Conservation (phyloP, 2,113 vertebrate species). For the Daphoenositta chrysoptera region DNA sequence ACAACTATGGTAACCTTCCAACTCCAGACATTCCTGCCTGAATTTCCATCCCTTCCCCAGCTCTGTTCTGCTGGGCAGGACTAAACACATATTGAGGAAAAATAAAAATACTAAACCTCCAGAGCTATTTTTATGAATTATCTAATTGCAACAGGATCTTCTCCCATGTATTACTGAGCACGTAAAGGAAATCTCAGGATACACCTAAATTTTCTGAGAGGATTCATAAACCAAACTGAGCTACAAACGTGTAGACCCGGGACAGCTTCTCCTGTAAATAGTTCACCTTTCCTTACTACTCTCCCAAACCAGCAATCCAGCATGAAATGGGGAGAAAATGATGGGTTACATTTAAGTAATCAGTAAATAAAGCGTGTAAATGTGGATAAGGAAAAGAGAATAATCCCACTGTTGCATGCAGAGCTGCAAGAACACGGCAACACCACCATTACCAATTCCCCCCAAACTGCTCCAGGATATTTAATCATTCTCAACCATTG, state of each 20-base stretch:
- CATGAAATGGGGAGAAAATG: neutral
- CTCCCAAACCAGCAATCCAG: neutral
- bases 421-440: neutral
- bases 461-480: neutral
- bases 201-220: neutral
- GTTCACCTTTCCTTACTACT: neutral
- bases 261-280: neutral
- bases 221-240: neutral
- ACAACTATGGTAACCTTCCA: fast-evolving
- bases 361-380: neutral
- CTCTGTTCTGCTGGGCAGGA: neutral
- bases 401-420: neutral
- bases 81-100: neutral
- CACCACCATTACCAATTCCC: fast-evolving
- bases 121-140: neutral
- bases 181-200: neutral
- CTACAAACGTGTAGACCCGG: fast-evolving
- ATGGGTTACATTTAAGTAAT: neutral
- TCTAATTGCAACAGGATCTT: neutral
- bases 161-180: neutral
- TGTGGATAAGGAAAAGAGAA: neutral
- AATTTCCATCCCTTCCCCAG: neutral
- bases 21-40: neutral
- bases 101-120: neutral
- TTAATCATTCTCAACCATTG: neutral